Percentiles rank a stretch among this genome's conserved stretches.
Evolutionary conservation across 2,888 invertebrate species (phyloP).

Genomic region (Microplitis deprimator): DNA sequence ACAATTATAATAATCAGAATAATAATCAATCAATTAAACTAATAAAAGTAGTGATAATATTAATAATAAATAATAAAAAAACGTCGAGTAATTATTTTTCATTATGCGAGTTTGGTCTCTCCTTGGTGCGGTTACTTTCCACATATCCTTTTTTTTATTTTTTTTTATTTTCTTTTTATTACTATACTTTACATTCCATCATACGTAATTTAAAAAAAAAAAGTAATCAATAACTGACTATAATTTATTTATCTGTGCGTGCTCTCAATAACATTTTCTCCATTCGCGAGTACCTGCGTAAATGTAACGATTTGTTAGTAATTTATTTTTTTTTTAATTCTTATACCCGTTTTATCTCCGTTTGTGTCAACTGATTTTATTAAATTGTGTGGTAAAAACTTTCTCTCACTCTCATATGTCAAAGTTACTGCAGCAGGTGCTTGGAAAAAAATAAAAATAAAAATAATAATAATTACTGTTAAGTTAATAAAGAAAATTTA

Average conservation of each 20-base stretch:
- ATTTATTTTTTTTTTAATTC: neutral
- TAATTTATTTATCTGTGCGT: conserved; percentile 6
- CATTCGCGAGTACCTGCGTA: conserved; percentile 6
- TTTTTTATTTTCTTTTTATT: no score
- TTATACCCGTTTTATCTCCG: conserved; percentile 7
- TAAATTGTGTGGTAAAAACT: neutral
- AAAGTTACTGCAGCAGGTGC: neutral
- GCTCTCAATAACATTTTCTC: conserved; percentile 8
- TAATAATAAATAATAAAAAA: conserved; percentile 63
- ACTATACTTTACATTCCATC: conserved; percentile 12
- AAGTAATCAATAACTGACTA: conserved; percentile 8
- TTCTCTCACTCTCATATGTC: neutral
- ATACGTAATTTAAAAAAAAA: conserved; percentile 17
- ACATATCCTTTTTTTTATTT: conserved; percentile 27
- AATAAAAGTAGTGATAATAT: conserved; percentile 48
- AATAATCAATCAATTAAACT: conserved; percentile 35
- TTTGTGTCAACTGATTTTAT: neutral
- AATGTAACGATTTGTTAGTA: neutral
- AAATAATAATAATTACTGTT: neutral
- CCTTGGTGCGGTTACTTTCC: conserved; percentile 67
- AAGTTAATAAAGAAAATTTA: neutral
- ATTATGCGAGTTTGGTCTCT: conserved; percentile 68
- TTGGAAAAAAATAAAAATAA: neutral
- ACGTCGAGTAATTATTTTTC: conserved; percentile 57
- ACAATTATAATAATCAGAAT: conserved; percentile 51